Evolutionary conservation across 2,797 vertebrate genomes (phyloP).

Genomic region (Linurgus olivaceus): DNA sequence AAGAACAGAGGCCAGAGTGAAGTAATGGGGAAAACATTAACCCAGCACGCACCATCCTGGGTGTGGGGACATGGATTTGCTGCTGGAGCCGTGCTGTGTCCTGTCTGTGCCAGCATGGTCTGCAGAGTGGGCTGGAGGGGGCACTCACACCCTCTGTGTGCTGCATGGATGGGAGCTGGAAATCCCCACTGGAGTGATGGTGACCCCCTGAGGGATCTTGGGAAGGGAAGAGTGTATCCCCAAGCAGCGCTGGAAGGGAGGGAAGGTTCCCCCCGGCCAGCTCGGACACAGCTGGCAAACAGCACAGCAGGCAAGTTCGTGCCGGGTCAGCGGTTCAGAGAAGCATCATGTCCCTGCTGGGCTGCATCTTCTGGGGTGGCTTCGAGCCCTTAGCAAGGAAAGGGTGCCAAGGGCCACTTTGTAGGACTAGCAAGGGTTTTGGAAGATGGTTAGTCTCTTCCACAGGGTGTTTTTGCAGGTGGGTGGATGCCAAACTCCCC

Average conservation of each 20-base stretch:
- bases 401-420: not conserved
- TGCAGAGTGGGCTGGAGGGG: no score
- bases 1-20: conserved; percentile 61
- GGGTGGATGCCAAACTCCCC: not conserved
- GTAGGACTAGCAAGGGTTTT: not conserved
- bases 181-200: accelerated
- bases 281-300: not conserved
- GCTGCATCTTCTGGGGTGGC: accelerated
- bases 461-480: not conserved
- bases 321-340: accelerated
- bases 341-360: not conserved
- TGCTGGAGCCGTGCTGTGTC: accelerated
- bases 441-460: not conserved
- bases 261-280: not conserved
- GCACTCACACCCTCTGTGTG: accelerated
- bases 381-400: accelerated
- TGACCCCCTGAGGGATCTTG: not conserved
- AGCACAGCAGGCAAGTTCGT: not conserved
- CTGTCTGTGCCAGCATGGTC: not conserved
- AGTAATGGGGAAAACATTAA: conserved; percentile 63
- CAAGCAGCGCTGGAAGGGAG: not conserved
- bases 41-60: conserved; percentile 19
- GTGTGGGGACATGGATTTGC: not conserved
- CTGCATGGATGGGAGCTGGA: not conserved
- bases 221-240: not conserved